A percentile compares a stretch with the other conserved stretches of the same genome.
Evolutionary conservation across 2,113 vertebrate species (phyloP).

Genomic region (Platysternon megacephalum): DNA sequence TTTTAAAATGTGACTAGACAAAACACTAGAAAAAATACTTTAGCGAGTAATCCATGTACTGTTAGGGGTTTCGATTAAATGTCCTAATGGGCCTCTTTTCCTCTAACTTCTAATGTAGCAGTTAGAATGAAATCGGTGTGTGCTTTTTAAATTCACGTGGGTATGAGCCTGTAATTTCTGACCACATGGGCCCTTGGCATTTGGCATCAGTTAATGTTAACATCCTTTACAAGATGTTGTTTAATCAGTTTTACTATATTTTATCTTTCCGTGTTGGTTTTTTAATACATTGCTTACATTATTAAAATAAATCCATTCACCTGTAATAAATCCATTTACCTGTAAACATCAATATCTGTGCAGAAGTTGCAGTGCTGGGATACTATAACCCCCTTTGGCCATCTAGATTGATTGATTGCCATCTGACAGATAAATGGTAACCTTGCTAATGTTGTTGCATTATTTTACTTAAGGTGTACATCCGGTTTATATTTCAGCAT

Average conservation of each 20-base stretch:
- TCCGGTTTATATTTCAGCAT: background rate
- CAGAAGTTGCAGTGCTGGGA: background rate
- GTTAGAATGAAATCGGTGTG: background rate
- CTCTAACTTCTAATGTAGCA: background rate
- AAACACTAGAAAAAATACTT: background rate
- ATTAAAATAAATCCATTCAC: background rate
- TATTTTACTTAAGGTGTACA: background rate
- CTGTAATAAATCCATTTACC: background rate
- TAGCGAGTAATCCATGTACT: background rate
- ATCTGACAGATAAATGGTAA: background rate
- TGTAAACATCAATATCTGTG: background rate
- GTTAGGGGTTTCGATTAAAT: background rate
- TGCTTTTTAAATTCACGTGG: background rate
- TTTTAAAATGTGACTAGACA: background rate
- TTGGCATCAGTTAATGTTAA: background rate
- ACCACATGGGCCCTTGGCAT: background rate
- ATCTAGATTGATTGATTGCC: background rate
- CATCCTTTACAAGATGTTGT: background rate
- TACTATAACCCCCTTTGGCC: background rate
- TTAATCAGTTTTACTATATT: constrained; percentile 34
- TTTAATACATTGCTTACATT: background rate
- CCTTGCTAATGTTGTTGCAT: background rate
- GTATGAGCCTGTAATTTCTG: background rate
- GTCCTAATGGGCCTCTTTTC: background rate
- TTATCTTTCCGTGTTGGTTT: background rate